Percentiles rank a stretch among this genome's conserved stretches.
These are phyloP conservation scores for Sparus aurata DNA, from an alignment of 2,797 vertebrate genomes.

Conservation along the genomic window DNA sequence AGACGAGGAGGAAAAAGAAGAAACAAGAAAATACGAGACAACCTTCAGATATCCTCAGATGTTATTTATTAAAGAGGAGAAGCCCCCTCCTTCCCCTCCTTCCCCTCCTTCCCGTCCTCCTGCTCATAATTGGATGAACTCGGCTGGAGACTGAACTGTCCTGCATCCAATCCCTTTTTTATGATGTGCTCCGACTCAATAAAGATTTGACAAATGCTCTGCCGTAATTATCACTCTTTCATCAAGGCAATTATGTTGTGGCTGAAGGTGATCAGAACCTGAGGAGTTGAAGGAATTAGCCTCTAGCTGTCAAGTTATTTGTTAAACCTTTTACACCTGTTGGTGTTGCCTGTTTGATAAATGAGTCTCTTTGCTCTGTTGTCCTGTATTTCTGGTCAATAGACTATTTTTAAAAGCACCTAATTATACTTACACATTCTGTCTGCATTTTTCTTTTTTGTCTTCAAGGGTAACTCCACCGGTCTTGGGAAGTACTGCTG, in stretches of 20 bases:
- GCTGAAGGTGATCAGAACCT: constrained; percentile 28
- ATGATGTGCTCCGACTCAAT: constrained; percentile 63
- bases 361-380: not conserved
- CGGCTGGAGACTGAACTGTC: constrained; percentile 88
- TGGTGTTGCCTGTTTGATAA: not conserved
- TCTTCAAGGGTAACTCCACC: no score
- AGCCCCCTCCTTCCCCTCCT: no score
- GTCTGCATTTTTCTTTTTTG: no score
- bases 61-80: constrained; percentile 89
- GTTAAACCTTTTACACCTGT: not conserved
- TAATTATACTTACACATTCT: not conserved
- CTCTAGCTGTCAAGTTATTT: not conserved
- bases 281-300: not conserved
- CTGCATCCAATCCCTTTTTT: constrained; percentile 71
- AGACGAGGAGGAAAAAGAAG: constrained; percentile 75
- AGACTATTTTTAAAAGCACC: not conserved
- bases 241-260: constrained; percentile 37
- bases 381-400: not conserved
- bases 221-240: constrained; percentile 52
- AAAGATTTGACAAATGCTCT: constrained; percentile 66
- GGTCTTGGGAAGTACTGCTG: no score
- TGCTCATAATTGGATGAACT: constrained; percentile 87
- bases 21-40: constrained; percentile 85
- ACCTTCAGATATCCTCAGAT: constrained; percentile 90
- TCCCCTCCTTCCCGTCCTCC: constrained; percentile 54